Base-by-base conservation (phyloP, 2,888 invertebrate genomes). In the Pseudococcus longispinus region DNA sequence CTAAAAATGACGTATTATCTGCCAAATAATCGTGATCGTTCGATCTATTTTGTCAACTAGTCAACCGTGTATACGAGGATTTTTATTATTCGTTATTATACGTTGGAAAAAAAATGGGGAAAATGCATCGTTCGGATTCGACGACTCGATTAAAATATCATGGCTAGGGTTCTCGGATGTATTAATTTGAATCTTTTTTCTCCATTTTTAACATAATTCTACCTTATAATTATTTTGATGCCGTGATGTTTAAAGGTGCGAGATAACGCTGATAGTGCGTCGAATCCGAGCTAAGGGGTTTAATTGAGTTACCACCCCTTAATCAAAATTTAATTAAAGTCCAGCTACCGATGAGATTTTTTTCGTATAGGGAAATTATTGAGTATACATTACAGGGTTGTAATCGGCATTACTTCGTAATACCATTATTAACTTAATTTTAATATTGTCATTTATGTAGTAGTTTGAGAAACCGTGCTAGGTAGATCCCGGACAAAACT, bases 1-100 rank as follows among this genome's bases (percentile, higher is more conserved):
- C 26, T 77, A 77, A 85, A 85, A 85, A 85, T 85, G 85, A 85
- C 85, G 85, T 74, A 85, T 85, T 85, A 85, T 77, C 85, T 85
- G 85, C 85, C 85, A 85, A 77, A 77, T 77, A 77, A 77, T 85
- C 77, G 85, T 77, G 85, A 85, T 85, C 74, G 32, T 77, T 85
- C 85, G 85, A 85, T 85, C 85, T 77, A n/a, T 85, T 85, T 85
- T 85, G 77, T 85, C 70, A 85, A 85, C 32, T 77, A 74, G 85
- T 85, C 51, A 46, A 42, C 42, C 51, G 11, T 26, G 26, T 23
- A 6, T n/a, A 51, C 51, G n/a, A 18, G 46, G 37, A 9, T 83
- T 44, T 23, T 46, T 83, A 23, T 51, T 5, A 15, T 83, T 65
- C 11, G 32, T 11, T n/a, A 1, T 11, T n/a, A 1, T 74, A n/a